A percentile compares a stretch with the other conserved stretches of the same genome.
These are phyloP conservation scores for Strix uralensis DNA, from an alignment of 2,113 vertebrate species.

Conservation along the genomic window DNA sequence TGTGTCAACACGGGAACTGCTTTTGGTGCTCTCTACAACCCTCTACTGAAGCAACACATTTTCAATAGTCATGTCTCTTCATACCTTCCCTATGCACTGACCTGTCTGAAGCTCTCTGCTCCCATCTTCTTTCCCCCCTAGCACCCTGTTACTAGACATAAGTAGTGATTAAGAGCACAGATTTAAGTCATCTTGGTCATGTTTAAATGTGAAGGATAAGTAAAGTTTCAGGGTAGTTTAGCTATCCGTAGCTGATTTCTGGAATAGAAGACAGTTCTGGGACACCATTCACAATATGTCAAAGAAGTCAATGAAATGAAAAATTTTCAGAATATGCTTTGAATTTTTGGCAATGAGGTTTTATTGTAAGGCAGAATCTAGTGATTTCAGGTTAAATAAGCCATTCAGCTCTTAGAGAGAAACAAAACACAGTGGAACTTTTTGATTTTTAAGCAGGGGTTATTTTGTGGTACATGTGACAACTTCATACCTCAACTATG, in stretches of 20 bases:
- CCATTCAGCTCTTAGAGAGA: not conserved
- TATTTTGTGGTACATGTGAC: not conserved
- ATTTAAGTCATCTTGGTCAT: not conserved
- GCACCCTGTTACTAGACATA: not conserved
- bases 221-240: not conserved
- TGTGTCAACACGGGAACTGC: not conserved
- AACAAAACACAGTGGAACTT: not conserved
- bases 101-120: not conserved
- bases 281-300: not conserved
- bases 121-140: not conserved
- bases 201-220: not conserved
- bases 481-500: not conserved
- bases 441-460: not conserved
- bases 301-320: not conserved
- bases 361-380: not conserved
- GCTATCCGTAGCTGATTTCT: not conserved
- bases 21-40: not conserved
- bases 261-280: not conserved
- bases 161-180: not conserved
- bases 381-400: not conserved
- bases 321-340: not conserved
- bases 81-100: not conserved
- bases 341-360: fast-evolving
- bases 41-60: not conserved
- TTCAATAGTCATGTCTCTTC: not conserved